Percentiles rank a stretch among this genome's conserved stretches.
Evolutionary conservation across 2,113 vertebrate genomes (phyloP).

Genomic region (Damaliscus lunatus): DNA sequence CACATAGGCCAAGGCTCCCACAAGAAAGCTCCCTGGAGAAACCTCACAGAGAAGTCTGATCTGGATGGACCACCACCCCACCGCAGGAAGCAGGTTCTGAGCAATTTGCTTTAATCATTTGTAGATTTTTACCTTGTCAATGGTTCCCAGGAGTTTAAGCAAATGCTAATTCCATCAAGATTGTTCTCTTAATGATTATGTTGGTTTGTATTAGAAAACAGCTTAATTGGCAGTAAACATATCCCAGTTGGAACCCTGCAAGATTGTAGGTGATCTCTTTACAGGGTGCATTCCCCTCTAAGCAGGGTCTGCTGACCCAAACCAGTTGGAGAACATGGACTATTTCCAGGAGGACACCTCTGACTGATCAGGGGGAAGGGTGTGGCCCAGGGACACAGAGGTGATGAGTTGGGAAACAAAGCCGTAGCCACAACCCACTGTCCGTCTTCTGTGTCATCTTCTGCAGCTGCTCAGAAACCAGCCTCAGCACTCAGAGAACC

Average conservation of each 20-base stretch:
- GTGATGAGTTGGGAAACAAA: background rate
- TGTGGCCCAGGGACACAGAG: background rate
- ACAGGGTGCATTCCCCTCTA: background rate
- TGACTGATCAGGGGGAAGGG: background rate
- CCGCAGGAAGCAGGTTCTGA: background rate
- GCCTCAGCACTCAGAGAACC: background rate
- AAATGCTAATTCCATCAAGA: background rate
- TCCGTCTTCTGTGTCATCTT: accelerated
- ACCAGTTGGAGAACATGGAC: background rate
- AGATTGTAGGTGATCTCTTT: background rate
- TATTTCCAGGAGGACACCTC: background rate
- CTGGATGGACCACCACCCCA: background rate
- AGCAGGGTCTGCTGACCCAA: background rate
- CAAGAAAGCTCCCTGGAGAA: background rate
- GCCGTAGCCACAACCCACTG: background rate
- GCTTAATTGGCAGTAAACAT: background rate
- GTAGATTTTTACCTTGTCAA: background rate
- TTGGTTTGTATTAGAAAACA: background rate
- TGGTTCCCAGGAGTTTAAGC: background rate
- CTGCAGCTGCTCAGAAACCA: background rate
- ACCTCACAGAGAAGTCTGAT: background rate
- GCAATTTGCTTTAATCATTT: background rate
- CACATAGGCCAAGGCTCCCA: background rate
- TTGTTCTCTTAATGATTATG: background rate
- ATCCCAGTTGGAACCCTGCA: background rate